phyloP scores from a whole-genome alignment of 2,888 invertebrate species.

The Unio pictorum region DNA sequence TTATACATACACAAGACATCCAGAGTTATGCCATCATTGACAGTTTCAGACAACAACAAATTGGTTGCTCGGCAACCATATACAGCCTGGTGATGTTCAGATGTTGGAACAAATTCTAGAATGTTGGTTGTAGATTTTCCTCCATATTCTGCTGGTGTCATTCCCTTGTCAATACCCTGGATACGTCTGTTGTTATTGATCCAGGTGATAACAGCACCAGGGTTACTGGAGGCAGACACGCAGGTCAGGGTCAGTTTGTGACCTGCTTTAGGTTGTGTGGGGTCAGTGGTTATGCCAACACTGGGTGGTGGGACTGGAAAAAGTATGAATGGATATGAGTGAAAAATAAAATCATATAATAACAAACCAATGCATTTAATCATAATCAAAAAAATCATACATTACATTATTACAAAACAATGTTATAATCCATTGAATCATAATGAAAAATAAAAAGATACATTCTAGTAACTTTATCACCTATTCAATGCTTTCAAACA shows the following conservation, averaged over 20 bases:
- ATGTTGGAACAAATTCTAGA: slow-evolving; percentile 75
- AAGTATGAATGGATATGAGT: not conserved
- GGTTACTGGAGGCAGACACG: slow-evolving; percentile 93
- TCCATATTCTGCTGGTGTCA: slow-evolving; percentile 79
- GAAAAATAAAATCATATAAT: not conserved
- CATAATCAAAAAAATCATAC: no score
- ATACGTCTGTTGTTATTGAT: slow-evolving; percentile 88
- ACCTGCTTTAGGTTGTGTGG: slow-evolving; percentile 85
- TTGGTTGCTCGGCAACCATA: slow-evolving; percentile 95
- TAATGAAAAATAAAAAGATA: not conserved
- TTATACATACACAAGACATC: slow-evolving; percentile 89
- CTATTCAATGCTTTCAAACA: no score
- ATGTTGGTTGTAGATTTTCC: slow-evolving; percentile 82
- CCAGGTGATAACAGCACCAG: slow-evolving; percentile 89
- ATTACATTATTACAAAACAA: no score
- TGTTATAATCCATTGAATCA: no score
- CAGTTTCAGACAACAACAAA: slow-evolving; percentile 84
- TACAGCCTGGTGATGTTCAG: slow-evolving; percentile 87
- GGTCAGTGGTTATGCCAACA: slow-evolving; percentile 88
- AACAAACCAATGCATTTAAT: not conserved
- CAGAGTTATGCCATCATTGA: slow-evolving; percentile 89
- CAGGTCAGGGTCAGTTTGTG: slow-evolving; percentile 81
- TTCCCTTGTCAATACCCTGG: slow-evolving; percentile 72
- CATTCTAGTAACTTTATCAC: no score
- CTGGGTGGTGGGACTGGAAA: slow-evolving; percentile 88